Evolutionary conservation across 2,113 vertebrate genomes (phyloP).

Genomic region (Rattus norvegicus): GRCr8 NC_086023.1:127980001-127980500

Average conservation of each 20-base stretch:
- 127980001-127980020: neutral
- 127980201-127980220: neutral
- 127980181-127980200: neutral
- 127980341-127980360: neutral
- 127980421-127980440: neutral
- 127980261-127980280: neutral
- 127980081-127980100: too few relatives aligned
- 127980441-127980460: neutral
- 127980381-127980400: neutral
- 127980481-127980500: neutral
- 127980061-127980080: neutral
- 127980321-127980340: neutral
- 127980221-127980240: neutral
- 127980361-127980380: neutral
- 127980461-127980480: neutral
- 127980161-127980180: neutral
- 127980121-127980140: neutral
- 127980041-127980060: neutral
- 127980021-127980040: neutral
- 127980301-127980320: too few relatives aligned
- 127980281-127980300: fast-evolving
- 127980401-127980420: too few relatives aligned
- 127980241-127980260: neutral
- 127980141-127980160: neutral
- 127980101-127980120: neutral